Percentiles rank a stretch among this genome's conserved stretches.
These are phyloP conservation scores for Umimayanthus kanabou DNA, from an alignment of 92 coral and sea anemone species.

Conservation along the genomic window DNA sequence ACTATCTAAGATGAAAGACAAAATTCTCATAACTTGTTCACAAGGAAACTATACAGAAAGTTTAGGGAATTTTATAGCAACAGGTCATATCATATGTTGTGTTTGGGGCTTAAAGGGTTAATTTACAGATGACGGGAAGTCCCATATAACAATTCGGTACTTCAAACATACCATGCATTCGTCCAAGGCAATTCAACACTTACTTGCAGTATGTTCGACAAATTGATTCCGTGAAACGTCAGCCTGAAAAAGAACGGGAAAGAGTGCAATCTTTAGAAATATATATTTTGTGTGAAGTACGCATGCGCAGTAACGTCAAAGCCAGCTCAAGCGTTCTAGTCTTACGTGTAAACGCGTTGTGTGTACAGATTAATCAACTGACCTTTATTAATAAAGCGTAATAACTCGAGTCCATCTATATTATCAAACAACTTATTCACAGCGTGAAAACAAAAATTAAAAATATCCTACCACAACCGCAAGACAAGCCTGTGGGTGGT, in stretches of 20 bases:
- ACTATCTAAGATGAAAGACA: too few species aligned
- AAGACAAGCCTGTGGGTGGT: too few species aligned
- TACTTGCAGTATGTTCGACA: conserved; percentile 93
- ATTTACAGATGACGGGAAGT: too few species aligned
- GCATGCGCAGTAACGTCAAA: conserved; percentile 62
- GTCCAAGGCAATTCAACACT: background rate
- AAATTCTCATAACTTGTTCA: too few species aligned
- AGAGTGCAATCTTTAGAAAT: background rate
- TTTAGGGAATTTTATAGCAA: too few species aligned
- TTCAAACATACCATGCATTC: background rate
- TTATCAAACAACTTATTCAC: background rate
- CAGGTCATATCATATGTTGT: too few species aligned
- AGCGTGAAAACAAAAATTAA: background rate
- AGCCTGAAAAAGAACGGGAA: conserved; percentile 60
- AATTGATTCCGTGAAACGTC: conserved; percentile 82
- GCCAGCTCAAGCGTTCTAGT: background rate
- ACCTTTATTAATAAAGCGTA: background rate
- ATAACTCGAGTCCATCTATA: background rate
- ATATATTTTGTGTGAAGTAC: conserved; percentile 41
- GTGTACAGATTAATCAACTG: too few species aligned
- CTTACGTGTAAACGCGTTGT: background rate
- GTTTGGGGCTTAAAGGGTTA: too few species aligned
- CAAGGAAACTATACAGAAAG: too few species aligned
- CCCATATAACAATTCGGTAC: background rate
- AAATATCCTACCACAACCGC: conserved; percentile 13